These are phyloP conservation scores for Patiria miniata DNA, from an alignment of 35 echinoderm and acorn worm genomes.

Conservation along the genomic window DNA sequence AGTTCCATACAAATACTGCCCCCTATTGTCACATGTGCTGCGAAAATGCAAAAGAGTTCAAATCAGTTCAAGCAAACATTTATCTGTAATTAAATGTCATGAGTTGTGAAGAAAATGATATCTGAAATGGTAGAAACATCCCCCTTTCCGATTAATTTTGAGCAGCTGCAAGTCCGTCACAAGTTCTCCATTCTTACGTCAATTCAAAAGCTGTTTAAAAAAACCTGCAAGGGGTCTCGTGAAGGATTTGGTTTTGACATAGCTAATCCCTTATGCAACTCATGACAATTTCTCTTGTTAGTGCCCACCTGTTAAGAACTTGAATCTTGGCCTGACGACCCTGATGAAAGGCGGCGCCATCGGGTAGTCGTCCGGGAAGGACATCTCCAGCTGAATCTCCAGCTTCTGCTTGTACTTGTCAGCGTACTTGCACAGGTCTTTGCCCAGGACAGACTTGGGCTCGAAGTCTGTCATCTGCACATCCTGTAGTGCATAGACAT, in stretches of 20 bases:
- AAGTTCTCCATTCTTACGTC: no score
- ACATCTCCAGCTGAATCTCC: constrained; percentile 33
- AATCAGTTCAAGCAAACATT: not conserved
- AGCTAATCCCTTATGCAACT: no score
- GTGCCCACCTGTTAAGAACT: constrained; percentile 52
- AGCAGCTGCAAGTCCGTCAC: no score
- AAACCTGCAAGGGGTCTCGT: no score
- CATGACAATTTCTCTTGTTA: no score
- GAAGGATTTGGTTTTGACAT: no score
- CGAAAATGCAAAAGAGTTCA: not conserved
- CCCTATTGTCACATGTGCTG: constrained; percentile 60
- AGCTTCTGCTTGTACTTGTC: constrained; percentile 32
- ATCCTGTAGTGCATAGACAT: constrained; percentile 33
- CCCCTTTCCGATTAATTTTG: no score
- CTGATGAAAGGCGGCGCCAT: constrained; percentile 56
- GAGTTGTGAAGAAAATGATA: no score
- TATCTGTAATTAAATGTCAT: no score
- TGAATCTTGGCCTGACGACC: constrained; percentile 56
- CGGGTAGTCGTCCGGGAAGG: constrained; percentile 41
- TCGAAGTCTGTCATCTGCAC: constrained; percentile 60
- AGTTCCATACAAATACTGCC: constrained; percentile 75
- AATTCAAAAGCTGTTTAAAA: no score
- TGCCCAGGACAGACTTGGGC: constrained; percentile 33
- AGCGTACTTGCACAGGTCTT: constrained; percentile 36
- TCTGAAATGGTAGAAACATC: no score